A percentile compares a stretch with the other conserved stretches of the same genome.
phyloP scores from a whole-genome alignment of 1,140 invertebrate genomes.

The Rhopalosiphum padi region DNA sequence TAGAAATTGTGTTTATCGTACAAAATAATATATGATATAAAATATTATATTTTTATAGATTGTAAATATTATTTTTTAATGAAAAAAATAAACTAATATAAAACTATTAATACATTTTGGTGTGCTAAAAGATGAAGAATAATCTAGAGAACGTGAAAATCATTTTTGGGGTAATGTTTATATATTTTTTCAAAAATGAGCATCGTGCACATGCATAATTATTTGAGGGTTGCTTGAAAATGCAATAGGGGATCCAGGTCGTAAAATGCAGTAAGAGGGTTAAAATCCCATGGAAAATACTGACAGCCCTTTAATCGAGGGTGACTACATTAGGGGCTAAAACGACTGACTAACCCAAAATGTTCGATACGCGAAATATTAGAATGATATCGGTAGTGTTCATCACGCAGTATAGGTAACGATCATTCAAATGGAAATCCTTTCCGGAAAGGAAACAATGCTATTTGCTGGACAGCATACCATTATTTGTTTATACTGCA shows the following conservation, averaged over 20 bases:
- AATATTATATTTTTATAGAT: background rate
- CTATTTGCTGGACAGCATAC: background rate
- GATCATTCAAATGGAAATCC: constrained; percentile 49
- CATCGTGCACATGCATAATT: constrained; percentile 53
- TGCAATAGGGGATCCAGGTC: constrained; percentile 22
- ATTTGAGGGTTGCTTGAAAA: constrained; percentile 47
- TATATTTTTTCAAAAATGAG: constrained; percentile 30
- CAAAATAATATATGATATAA: background rate
- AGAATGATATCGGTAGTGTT: background rate
- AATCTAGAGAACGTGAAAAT: background rate
- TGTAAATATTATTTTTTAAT: background rate
- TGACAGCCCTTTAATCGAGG: constrained; percentile 44
- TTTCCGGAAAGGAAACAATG: constrained; percentile 43
- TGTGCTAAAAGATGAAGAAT: background rate
- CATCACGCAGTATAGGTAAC: constrained; percentile 8
- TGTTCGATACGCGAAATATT: background rate
- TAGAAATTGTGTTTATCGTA: background rate
- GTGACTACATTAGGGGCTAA: constrained; percentile 32
- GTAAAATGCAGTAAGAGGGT: constrained; percentile 37
- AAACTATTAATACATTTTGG: background rate
- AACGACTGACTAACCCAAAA: constrained; percentile 30
- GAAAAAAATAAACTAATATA: background rate
- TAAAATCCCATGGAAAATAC: constrained; percentile 26
- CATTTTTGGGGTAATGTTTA: constrained; percentile 34
- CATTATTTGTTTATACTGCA: background rate